A percentile compares a stretch with the other conserved stretches of the same genome.
Conservation (phyloP, 2,113 vertebrate species). For the Gobiocypris rarus region DNA sequence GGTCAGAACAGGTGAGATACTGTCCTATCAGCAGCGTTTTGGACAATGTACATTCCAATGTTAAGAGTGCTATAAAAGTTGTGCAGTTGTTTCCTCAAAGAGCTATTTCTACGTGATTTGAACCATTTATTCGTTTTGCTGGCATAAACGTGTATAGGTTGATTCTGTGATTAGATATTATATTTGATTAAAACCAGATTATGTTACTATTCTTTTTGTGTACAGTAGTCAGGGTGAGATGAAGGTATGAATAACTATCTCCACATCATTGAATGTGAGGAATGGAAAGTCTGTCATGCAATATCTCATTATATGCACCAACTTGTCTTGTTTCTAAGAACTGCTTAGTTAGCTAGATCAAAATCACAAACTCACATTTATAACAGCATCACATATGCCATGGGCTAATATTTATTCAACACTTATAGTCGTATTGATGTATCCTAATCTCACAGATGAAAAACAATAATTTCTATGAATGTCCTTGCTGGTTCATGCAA, state of each 20-base stretch:
- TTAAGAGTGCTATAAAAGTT: background rate
- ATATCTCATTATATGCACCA: background rate
- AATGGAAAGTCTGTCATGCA: background rate
- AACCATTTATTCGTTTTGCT: background rate
- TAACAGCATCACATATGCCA: background rate
- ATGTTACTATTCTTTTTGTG: background rate
- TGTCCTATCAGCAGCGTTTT: background rate
- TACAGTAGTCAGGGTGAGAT: constrained; percentile 9
- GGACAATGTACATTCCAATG: background rate
- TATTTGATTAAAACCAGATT: background rate
- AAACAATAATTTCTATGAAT: background rate
- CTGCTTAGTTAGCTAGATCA: background rate
- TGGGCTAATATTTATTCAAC: background rate
- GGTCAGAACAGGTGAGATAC: background rate
- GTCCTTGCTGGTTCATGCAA: background rate
- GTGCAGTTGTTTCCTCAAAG: background rate
- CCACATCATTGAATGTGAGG: background rate
- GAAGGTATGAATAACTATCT: background rate
- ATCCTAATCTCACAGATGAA: background rate
- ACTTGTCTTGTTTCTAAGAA: background rate
- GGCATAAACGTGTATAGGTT: background rate
- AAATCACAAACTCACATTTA: background rate
- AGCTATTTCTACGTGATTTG: too few species aligned
- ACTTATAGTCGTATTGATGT: background rate
- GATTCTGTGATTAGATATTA: background rate